Percentiles rank a stretch among this genome's conserved stretches.
Conservation (phyloP, 2,797 vertebrate species). For the Paguma larvata region DNA sequence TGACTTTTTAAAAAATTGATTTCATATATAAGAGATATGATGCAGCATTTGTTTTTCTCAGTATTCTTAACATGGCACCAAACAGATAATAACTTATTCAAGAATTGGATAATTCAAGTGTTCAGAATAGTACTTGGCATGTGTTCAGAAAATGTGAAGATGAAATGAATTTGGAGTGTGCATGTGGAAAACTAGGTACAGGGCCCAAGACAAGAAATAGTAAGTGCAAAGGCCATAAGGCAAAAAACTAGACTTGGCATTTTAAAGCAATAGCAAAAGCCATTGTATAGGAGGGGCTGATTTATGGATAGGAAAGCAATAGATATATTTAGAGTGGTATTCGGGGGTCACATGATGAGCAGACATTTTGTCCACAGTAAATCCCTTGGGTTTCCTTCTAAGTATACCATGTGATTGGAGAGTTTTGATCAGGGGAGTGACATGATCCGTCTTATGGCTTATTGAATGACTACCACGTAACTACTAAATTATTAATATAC, state of each 20-base stretch:
- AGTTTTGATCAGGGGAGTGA: background rate
- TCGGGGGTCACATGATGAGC: background rate
- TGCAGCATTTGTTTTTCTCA: background rate
- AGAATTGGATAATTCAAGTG: background rate
- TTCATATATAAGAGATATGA: background rate
- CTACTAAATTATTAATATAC: background rate
- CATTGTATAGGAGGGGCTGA: fast-evolving
- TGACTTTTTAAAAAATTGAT: background rate
- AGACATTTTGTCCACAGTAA: background rate
- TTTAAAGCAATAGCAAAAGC: background rate
- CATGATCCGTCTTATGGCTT: background rate
- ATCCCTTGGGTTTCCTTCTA: background rate
- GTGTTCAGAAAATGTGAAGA: background rate
- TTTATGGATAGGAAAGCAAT: background rate
- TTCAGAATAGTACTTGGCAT: background rate
- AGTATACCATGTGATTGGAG: background rate
- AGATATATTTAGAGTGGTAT: background rate
- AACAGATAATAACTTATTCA: background rate
- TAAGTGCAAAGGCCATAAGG: background rate
- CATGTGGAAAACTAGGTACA: background rate
- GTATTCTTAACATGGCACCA: background rate
- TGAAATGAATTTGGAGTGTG: background rate
- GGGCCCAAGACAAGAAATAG: background rate
- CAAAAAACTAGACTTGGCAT: background rate
- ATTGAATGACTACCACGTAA: background rate